Conservation (phyloP, 2,888 invertebrate genomes). For the Hoplodrina blanda region DNA sequence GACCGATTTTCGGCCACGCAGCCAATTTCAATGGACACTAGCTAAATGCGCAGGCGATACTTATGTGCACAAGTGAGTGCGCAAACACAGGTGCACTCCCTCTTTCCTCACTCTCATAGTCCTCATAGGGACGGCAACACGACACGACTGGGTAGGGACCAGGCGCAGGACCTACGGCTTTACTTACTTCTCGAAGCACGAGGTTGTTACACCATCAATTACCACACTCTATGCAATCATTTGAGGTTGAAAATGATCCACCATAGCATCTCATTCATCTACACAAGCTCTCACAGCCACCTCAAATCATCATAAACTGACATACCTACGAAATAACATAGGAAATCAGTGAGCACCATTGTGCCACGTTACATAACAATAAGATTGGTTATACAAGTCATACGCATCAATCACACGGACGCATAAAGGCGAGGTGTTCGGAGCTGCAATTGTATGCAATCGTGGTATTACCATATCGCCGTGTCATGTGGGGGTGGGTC, state of each 20-base stretch:
- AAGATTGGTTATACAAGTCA: conserved; percentile 36
- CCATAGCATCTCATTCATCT: conserved; percentile 1
- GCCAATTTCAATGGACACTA: too few relatives aligned
- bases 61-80: too few relatives aligned
- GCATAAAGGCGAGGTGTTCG: conserved; percentile 32
- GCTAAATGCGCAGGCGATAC: too few relatives aligned
- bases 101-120: too few relatives aligned
- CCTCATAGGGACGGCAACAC: too few relatives aligned
- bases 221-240: too few relatives aligned
- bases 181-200: too few relatives aligned
- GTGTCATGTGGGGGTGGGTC: conserved; percentile 45
- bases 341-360: conserved; percentile 51
- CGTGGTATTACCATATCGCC: conserved; percentile 49
- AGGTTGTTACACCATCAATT: too few relatives aligned
- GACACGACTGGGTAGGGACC: too few relatives aligned
- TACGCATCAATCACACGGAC: conserved; percentile 47
- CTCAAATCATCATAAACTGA: conserved; percentile 38
- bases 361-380: conserved; percentile 51
- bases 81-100: too few relatives aligned
- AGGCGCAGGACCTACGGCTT: too few relatives aligned
- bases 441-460: conserved; percentile 52
- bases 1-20: too few relatives aligned
- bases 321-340: conserved; percentile 42
- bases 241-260: not conserved
- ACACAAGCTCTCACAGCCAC: not conserved